A percentile compares a stretch with the other conserved stretches of the same genome.
Evolutionary conservation across 2,113 vertebrate species (phyloP).

Genomic region (Dascyllus trimaculatus): DNA sequence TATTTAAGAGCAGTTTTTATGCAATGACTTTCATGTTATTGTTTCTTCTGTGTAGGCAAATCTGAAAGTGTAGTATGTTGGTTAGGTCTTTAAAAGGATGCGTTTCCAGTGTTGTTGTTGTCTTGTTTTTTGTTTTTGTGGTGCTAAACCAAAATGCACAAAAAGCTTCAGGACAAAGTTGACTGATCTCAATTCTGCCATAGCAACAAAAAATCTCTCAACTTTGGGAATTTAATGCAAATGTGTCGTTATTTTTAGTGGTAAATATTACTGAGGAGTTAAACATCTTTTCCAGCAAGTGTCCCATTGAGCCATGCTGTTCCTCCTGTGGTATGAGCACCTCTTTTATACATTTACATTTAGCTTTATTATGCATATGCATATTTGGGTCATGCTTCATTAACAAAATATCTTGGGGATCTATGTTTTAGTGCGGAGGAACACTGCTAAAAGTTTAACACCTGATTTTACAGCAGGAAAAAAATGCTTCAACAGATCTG

Average conservation of each 20-base stretch:
- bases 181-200: too few species aligned
- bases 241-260: neutral
- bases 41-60: neutral
- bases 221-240: too few species aligned
- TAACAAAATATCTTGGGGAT: neutral
- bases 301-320: neutral
- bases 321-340: too few species aligned
- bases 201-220: too few species aligned
- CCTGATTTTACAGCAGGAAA: slow-evolving; percentile 17
- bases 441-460: slow-evolving; percentile 9
- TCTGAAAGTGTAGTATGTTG: neutral
- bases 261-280: neutral
- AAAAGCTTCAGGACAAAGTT: too few species aligned
- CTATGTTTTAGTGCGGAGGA: neutral
- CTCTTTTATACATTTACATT: too few species aligned
- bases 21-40: neutral
- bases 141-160: too few species aligned
- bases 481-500: slow-evolving; percentile 30
- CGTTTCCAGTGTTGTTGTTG: too few species aligned
- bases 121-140: too few species aligned
- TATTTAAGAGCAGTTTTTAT: neutral
- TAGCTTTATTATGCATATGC: neutral
- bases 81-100: too few species aligned
- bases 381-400: neutral
- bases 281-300: neutral